Evolutionary conservation across 2,797 vertebrate species (phyloP).

Genomic region (Oreonectes daqikongensis): DNA sequence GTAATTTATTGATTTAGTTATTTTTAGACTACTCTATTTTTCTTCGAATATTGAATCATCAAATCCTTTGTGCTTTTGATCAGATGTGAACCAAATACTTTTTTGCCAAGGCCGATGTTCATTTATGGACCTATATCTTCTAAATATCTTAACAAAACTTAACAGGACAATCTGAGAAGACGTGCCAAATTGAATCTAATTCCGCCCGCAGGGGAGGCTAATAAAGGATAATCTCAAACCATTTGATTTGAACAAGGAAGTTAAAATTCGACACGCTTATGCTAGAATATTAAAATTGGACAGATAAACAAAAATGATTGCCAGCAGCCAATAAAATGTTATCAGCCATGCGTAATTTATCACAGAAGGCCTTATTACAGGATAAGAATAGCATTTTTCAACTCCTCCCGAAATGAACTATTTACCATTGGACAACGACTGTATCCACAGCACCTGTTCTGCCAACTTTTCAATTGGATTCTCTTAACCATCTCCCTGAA

Average conservation of each 20-base stretch:
- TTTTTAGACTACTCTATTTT: neutral
- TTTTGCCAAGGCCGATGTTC: neutral
- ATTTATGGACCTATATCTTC: constrained; percentile 18
- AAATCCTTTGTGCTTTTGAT: neutral
- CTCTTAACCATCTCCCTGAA: neutral
- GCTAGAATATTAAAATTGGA: constrained; percentile 4
- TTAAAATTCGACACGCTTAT: constrained; percentile 23
- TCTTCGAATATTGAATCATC: neutral
- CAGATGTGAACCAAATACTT: neutral
- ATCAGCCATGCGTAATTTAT: constrained; percentile 11
- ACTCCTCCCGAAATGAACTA: no score
- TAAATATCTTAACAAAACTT: neutral
- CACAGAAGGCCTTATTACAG: neutral
- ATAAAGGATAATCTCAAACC: neutral
- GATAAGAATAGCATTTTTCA: neutral
- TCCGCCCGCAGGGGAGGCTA: neutral
- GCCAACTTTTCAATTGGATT: neutral
- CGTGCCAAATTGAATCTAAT: constrained; percentile 13
- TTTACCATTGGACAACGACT: neutral
- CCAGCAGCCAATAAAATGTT: neutral
- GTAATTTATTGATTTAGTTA: neutral
- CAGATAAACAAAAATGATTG: constrained; percentile 5
- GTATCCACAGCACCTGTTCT: constrained; percentile 1
- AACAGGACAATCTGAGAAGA: neutral
- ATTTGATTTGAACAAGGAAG: neutral